Conservation (phyloP, 2,113 vertebrate genomes). For the Pyxicephalus adspersus region DNA sequence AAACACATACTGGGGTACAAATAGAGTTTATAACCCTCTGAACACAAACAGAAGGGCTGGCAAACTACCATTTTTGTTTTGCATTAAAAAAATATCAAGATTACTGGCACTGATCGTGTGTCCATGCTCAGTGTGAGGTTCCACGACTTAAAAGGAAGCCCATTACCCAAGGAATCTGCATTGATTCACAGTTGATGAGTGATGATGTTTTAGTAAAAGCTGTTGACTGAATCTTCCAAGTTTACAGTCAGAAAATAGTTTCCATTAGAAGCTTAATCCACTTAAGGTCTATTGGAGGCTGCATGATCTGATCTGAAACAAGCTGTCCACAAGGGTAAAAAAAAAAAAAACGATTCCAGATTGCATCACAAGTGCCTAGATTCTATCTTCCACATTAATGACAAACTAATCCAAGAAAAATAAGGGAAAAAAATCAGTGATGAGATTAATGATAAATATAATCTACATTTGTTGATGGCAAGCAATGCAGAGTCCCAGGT, state of each 20-base stretch:
- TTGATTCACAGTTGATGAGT: background rate
- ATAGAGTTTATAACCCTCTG: too few species aligned
- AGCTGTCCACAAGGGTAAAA: conserved; percentile 8
- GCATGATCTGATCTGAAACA: conserved; percentile 10
- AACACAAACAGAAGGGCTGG: too few species aligned
- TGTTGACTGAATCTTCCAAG: background rate
- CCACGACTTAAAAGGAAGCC: too few species aligned
- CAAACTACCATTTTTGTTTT: too few species aligned
- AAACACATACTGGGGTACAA: too few species aligned
- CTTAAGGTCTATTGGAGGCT: conserved; percentile 20
- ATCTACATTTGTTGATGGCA: background rate
- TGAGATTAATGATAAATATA: background rate
- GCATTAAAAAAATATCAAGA: too few species aligned
- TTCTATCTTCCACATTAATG: background rate
- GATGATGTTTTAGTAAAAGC: background rate
- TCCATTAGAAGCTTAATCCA: conserved; percentile 31
- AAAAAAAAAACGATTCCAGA: background rate
- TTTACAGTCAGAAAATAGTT: conserved; percentile 12
- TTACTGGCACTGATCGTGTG: too few species aligned
- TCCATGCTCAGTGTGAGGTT: too few species aligned
- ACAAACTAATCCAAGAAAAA: background rate
- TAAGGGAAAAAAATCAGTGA: background rate
- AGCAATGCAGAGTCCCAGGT: background rate
- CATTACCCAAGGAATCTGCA: too few species aligned
- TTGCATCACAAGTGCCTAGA: conserved; percentile 5